Evolutionary conservation across 2,888 invertebrate genomes (phyloP).

Genomic region (Ischnus inquisitorius): DNA sequence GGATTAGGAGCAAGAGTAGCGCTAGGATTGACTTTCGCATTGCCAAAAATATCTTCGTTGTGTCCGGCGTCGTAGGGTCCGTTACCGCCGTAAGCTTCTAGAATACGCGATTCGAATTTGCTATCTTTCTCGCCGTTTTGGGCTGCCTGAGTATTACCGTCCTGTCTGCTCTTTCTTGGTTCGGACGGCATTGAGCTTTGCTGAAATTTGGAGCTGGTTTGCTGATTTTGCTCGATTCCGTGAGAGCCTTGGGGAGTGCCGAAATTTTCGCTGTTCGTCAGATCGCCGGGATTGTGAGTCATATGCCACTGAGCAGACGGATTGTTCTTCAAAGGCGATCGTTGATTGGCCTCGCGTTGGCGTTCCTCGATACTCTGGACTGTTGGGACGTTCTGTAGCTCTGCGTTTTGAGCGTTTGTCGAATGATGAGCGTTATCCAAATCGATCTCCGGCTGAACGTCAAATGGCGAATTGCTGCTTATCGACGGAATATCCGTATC

Average conservation of each 20-base stretch:
- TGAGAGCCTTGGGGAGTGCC: slow-evolving; percentile 4
- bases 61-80: slow-evolving; percentile 75
- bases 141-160: slow-evolving; percentile 19
- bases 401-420: not conserved
- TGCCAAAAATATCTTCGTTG: slow-evolving; percentile 72
- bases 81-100: slow-evolving; percentile 79
- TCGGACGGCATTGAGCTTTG: not conserved
- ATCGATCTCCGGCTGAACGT: slow-evolving; percentile 52
- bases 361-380: slow-evolving; percentile 56
- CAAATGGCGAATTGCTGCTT: slow-evolving; percentile 1
- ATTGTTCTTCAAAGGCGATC: not conserved
- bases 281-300: slow-evolving; percentile 74
- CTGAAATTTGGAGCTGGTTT: not conserved
- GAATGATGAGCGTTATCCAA: slow-evolving; percentile 3
- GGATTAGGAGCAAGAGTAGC: slow-evolving; percentile 74
- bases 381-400: slow-evolving; percentile 7
- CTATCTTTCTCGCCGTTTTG: slow-evolving; percentile 21
- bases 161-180: not conserved
- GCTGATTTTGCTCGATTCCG: not conserved
- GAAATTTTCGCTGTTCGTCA: slow-evolving; percentile 70
- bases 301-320: slow-evolving; percentile 73
- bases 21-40: slow-evolving; percentile 76
- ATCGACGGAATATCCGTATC: slow-evolving; percentile 32
- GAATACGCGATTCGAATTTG: slow-evolving; percentile 73
- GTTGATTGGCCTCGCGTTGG: slow-evolving; percentile 7